Evolutionary conservation across 2,797 vertebrate genomes (phyloP), one percentile per base, ranked within the genome.

Genomic region (Spea hammondii): DNA sequence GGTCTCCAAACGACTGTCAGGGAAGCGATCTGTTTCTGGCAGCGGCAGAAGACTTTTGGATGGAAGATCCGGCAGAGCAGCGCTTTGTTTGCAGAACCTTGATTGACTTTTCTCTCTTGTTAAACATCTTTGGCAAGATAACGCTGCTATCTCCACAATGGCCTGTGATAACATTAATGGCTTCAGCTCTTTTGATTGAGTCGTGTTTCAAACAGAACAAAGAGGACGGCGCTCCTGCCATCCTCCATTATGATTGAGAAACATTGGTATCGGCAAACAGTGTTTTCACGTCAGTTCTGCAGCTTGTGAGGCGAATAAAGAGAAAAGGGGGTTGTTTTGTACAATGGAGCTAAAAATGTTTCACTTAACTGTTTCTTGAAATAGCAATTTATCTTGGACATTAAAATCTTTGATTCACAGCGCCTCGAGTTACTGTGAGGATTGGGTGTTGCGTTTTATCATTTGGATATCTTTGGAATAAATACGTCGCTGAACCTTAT

Each of bases 101-200:
- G 32, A 64, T 70, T 44, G 11, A 62, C 6, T 64, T 65, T 71
- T 47, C 32, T 53, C 60, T 64, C n/a, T 5, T 47, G 59, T 50
- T 14, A 74, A 74, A 53, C 60, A 45, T 74, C 10, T 70, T 65
- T 77, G 69, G 76, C 76, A 78, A 5, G 46, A 71, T 64, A 65
- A 32, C n/a, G 45, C 76, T 51, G 10, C 4, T 55, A 53, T 7
- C 13, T 48, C 8, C 65, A 78, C 76, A 78, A 78, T 78, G 69
- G 10, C 8, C 4, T 6, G 60, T 78, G 59, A 78, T 78, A 11
- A 68, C 64, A n/a, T 17, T 51, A 69, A 69, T 32, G 67, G 67
- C 10, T 4, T 5, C 17, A 44, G 65, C 65, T 49, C 12, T 67
- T 67, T 49, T 55, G 9, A 13, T 12, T 54, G 49, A 54, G 17